A percentile compares a stretch with the other conserved stretches of the same genome.
phyloP scores from a whole-genome alignment of 2,113 vertebrate species.

The Hyaena hyaena region DNA sequence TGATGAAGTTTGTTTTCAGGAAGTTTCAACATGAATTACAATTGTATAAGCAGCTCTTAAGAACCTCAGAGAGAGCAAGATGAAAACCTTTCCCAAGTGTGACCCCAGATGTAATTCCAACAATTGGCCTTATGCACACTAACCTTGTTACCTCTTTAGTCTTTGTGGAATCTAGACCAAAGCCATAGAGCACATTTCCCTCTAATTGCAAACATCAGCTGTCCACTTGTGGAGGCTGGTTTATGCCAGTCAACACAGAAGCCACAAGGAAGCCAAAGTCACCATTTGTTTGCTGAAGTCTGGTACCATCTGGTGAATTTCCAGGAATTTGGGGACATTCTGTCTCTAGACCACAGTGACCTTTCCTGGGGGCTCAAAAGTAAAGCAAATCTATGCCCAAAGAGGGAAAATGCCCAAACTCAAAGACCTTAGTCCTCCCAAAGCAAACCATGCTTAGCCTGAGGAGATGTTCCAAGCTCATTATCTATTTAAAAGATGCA shows the following conservation, averaged over 20 bases:
- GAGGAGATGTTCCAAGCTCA: background rate
- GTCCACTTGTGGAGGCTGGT: background rate
- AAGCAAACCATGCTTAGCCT: background rate
- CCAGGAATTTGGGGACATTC: conserved; percentile 16
- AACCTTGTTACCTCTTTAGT: background rate
- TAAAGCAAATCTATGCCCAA: background rate
- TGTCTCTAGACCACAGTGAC: background rate
- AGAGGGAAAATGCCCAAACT: background rate
- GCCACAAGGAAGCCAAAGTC: conserved; percentile 16
- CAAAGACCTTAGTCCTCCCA: background rate
- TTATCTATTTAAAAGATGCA: conserved; percentile 40
- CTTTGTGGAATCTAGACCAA: background rate
- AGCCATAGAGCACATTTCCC: background rate
- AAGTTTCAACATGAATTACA: background rate
- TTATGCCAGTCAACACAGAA: conserved; percentile 37
- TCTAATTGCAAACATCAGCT: conserved; percentile 14
- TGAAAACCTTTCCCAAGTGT: background rate
- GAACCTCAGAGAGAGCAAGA: background rate
- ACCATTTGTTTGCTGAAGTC: conserved; percentile 49
- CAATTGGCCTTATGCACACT: background rate
- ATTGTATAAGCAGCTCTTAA: background rate
- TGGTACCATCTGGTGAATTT: conserved; percentile 50
- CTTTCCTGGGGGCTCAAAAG: background rate
- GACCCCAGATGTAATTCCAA: background rate
- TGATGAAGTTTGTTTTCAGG: background rate